These are phyloP conservation scores for Meiosimyza decipiens DNA, from an alignment of 2,888 invertebrate species.

Conservation along the genomic window DNA sequence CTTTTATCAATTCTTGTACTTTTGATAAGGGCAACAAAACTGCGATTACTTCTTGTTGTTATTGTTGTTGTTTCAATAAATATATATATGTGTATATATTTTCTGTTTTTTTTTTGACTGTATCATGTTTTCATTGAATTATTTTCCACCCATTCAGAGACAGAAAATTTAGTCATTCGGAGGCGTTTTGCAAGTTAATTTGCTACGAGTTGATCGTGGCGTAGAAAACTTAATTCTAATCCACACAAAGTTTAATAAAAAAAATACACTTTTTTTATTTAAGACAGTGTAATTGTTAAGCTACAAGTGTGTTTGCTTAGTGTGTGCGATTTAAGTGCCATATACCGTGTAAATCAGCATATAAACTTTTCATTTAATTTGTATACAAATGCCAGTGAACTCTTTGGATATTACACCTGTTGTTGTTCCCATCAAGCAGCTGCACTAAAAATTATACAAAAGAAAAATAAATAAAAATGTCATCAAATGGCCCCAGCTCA, in stretches of 20 bases:
- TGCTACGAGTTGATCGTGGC: not conserved
- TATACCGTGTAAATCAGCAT: too few relatives aligned
- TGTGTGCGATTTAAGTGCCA: too few relatives aligned
- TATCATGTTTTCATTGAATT: constrained; percentile 24
- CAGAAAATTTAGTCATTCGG: constrained; percentile 35
- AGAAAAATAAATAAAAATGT: constrained; percentile 6
- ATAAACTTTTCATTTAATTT: too few relatives aligned
- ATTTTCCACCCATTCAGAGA: constrained; percentile 33
- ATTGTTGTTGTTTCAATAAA: not conserved
- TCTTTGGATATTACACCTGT: too few relatives aligned
- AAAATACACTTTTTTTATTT: too few relatives aligned
- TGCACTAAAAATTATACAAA: not conserved
- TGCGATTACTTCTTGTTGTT: not conserved
- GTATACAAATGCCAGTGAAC: constrained; percentile 4
- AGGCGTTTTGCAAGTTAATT: constrained; percentile 36
- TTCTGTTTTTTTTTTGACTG: constrained; percentile 8
- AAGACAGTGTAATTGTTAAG: too few relatives aligned
- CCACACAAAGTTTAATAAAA: not conserved
- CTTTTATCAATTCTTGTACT: constrained; percentile 15
- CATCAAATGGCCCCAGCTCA: not conserved
- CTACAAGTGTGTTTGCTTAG: too few relatives aligned
- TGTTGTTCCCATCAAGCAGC: too few relatives aligned
- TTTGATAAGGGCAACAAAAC: constrained; percentile 25
- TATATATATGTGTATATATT: constrained; percentile 2
- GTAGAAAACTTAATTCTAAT: not conserved